Evolutionary conservation across 2,113 vertebrate genomes (phyloP), one percentile per base, ranked within the genome.

Genomic region (Lanius collurio): DNA sequence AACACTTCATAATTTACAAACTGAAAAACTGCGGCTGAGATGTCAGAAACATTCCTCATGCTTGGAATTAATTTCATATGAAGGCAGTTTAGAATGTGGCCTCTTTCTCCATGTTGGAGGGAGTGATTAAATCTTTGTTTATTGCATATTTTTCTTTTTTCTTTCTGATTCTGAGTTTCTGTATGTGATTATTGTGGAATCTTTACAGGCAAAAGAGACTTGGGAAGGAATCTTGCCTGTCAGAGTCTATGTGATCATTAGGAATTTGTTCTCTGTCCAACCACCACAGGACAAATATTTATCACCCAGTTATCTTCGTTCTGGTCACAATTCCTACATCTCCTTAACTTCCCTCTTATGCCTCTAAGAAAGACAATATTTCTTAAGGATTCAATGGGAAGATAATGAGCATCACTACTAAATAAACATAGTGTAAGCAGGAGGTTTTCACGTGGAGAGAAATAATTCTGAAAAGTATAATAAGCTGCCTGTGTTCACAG

Each of bases 1-100:
- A 87, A 68, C 55, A 94, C 39, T 65, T 91, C 50, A 47, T 83
- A 86, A 91, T 86, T 89, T 59, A 90, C 81, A 95, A 71, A 60
- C n/a, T 65, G 71, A 31, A 84, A 71, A 96, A 73, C 0, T 4
- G 31, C 4, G 11, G 69, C 42, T 76, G 76, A 90, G 49, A 56
- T 69, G 15, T 77, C 89, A 84, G 91, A 95, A 60, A 57, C 44
- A 86, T 90, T 55, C 62, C 68, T 96, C 41, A 87, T 67, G n/a
- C 49, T 77, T 90, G 62, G 80, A 91, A 78, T 52, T 92, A 88
- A 86, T 92, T 94, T 82, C n/a, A 16, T 83, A 46, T 76, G 85
- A 47, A 27, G 20, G 35, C 17, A 57, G 2, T 84, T 83, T 44
- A 88, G 68, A 76, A 68, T 62, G 44, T 30, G 46, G 13, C 44